Evolutionary conservation across 1,140 invertebrate species (phyloP), one percentile per base, ranked within the genome.

Genomic region (Temnothorax nylanderi): DNA sequence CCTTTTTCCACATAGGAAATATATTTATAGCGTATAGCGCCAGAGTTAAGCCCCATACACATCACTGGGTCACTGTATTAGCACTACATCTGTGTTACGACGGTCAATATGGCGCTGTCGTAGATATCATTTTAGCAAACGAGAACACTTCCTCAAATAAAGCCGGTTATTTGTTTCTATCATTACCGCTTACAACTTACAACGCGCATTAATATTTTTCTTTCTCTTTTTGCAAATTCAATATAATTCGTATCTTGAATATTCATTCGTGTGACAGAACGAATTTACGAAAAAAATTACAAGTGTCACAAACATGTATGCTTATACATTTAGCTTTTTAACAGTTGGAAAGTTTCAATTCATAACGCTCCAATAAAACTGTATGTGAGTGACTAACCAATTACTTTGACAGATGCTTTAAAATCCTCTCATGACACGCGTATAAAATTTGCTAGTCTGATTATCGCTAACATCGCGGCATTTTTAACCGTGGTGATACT

Each of bases 1-100:
- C 51, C 69, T 84, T 84, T 75, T 84, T 84, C 80, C 41, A 84
- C 56, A 84, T 47, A 75, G 80, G 41, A 84, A 84, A 84, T 84
- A 75, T 84, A 84, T 84, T 84, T 84, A 84, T 84, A 84, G 80
- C 54, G 37, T 47, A 74, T 51, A 74, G 67, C 41, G 54, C 51
- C 67, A 47, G 80, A 75, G 80, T 74, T 75, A 75, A 84, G 80
- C 54, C n/a, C 7, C 44, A 47, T 37, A 75, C 41, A 84, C 54
- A 82, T 82, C 80, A 74, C 37, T 47, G 41, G 80, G 67, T 84
- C 69, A 75, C 80, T 58, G 34, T 74, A 60, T 71, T 84, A 81
- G 26, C 34, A 32, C 34, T 71, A 81, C 21, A 44, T 81, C 65
- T 75, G 44, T 62, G 41, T 82, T 82, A 82, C 60, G 51, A 71